Conservation (phyloP, 2,888 invertebrate genomes). For the Odontomyia ornata region DNA sequence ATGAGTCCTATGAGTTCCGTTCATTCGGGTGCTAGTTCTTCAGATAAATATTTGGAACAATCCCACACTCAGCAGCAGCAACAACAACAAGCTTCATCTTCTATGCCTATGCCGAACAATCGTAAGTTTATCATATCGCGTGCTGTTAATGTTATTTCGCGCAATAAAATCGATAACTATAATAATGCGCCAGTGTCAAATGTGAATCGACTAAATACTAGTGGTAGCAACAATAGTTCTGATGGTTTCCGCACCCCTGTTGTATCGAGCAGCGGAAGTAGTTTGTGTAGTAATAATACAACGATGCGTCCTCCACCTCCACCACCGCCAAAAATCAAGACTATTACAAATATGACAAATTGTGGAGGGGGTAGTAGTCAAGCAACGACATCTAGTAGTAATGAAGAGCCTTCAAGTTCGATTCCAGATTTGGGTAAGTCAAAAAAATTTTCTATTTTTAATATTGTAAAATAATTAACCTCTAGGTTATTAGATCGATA, state of each 20-base stretch:
- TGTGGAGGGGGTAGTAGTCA: conserved; percentile 11
- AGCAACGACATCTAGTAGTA: conserved; percentile 57
- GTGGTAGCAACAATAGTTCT: conserved; percentile 45
- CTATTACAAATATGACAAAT: conserved; percentile 48
- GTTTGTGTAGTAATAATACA: conserved; percentile 46
- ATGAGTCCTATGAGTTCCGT: conserved; percentile 54
- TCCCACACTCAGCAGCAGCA: conserved; percentile 52
- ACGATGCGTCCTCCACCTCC: conserved; percentile 64
- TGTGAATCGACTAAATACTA: neutral
- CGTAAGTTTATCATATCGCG: conserved; percentile 61
- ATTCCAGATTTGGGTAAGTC: conserved; percentile 89
- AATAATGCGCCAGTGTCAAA: neutral
- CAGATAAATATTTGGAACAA: conserved; percentile 53
- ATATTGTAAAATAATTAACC: too few species aligned
- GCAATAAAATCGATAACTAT: conserved; percentile 45
- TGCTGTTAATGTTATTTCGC: conserved; percentile 60
- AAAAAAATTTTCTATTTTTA: neutral
- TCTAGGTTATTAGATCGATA: too few species aligned
- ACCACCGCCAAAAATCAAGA: conserved; percentile 63
- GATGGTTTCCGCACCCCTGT: conserved; percentile 48
- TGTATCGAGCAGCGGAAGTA: conserved; percentile 53
- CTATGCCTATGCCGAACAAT: conserved; percentile 49
- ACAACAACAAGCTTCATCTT: conserved; percentile 38
- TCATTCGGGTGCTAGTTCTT: conserved; percentile 59
- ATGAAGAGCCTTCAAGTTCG: conserved; percentile 86